Conservation (phyloP, 1,140 invertebrate species). For the Venustaconcha ellipsiformis region DNA sequence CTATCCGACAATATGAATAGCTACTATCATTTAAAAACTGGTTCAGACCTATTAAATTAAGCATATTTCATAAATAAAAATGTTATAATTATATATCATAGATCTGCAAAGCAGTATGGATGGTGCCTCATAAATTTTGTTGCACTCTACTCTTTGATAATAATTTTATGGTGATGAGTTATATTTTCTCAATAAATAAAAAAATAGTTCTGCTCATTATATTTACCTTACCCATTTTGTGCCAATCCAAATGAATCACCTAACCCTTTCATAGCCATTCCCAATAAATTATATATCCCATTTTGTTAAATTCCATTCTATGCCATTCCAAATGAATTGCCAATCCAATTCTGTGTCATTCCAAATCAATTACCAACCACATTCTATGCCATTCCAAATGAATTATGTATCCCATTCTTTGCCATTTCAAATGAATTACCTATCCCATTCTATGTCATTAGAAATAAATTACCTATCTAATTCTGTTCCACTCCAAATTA, state of each 20-base stretch:
- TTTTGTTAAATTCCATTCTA: conserved; percentile 78
- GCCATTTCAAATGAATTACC: conserved; percentile 86
- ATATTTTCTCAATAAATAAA: too few species aligned
- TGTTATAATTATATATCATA: too few species aligned
- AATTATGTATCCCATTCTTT: conserved; percentile 83
- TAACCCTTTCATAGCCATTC: conserved; percentile 93
- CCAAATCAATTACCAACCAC: conserved; percentile 85
- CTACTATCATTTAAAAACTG: too few species aligned
- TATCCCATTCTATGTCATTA: conserved; percentile 94
- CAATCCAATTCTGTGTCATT: conserved; percentile 92
- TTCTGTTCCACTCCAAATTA: conserved; percentile 88
- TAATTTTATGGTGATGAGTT: too few species aligned
- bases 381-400: conserved; percentile 94
- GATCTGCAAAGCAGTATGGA: too few species aligned
- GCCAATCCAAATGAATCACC: conserved; percentile 94
- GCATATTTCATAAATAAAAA: too few species aligned
- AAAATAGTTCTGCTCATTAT: too few species aligned
- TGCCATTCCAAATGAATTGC: conserved; percentile 86
- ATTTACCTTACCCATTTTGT: conserved; percentile 84
- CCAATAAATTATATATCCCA: conserved; percentile 54
- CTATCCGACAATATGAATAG: too few species aligned
- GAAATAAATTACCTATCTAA: conserved; percentile 83
- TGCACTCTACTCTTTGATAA: too few species aligned
- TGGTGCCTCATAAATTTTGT: too few species aligned
- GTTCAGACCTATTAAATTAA: too few species aligned